Conservation (phyloP, 2,888 invertebrate genomes). For the Andrena minutula region DNA sequence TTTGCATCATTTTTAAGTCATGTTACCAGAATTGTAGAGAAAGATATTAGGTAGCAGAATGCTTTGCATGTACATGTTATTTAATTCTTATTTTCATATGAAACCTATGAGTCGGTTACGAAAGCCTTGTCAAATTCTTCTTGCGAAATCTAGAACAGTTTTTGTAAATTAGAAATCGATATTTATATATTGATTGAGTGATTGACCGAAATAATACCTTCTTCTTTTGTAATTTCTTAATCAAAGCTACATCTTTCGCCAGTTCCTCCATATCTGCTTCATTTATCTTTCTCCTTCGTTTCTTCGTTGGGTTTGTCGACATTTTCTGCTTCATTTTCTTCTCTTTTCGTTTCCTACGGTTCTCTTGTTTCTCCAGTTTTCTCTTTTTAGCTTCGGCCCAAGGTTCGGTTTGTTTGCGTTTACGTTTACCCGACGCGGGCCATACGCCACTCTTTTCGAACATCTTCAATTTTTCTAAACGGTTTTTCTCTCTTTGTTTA, state of each 20-base stretch:
- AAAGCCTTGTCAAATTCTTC: conserved; percentile 85
- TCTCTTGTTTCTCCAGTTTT: conserved; percentile 89
- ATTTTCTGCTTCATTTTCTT: conserved; percentile 85
- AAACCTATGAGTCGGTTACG: conserved; percentile 64
- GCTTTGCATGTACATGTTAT: not conserved
- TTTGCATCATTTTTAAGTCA: conserved; percentile 32
- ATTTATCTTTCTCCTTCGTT: conserved; percentile 87
- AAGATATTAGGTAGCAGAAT: not conserved
- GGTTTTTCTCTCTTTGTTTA: conserved; percentile 90
- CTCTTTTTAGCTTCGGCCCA: conserved; percentile 92
- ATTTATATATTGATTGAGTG: not conserved
- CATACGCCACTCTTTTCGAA: conserved; percentile 91
- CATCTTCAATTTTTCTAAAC: conserved; percentile 90
- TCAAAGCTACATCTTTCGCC: conserved; percentile 92
- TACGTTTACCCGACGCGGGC: conserved; percentile 89
- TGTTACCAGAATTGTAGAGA: conserved; percentile 14
- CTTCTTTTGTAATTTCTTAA: conserved; percentile 94
- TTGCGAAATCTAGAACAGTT: conserved; percentile 84
- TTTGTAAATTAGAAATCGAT: not conserved
- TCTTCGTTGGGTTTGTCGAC: conserved; percentile 76
- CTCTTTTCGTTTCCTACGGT: conserved; percentile 88
- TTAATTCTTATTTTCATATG: not conserved
- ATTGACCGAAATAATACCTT: conserved; percentile 86
- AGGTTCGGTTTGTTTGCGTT: conserved; percentile 88
- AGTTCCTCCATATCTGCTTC: conserved; percentile 92